Evolutionary conservation across 23 tunicate genomes (phyloP).

Genomic region (Trididemnum clinides): DNA sequence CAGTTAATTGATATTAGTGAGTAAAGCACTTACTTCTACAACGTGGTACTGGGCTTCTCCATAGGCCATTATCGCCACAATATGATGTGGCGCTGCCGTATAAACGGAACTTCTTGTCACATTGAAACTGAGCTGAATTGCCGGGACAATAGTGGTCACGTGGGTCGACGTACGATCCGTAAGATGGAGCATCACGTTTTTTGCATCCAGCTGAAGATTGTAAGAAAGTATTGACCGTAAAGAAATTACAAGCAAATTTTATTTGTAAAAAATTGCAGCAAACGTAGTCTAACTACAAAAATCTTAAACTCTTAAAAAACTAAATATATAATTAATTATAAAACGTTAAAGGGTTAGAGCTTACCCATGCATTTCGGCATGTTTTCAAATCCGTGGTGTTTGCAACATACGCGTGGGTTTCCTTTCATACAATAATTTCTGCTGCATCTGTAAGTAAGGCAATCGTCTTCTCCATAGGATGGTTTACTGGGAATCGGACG

Average conservation of each 20-base stretch:
- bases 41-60: slow-evolving; percentile 8
- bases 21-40: slow-evolving; percentile 43
- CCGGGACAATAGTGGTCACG: not conserved
- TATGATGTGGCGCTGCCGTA: not conserved
- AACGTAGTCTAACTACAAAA: too few species aligned
- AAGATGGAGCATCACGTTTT: slow-evolving; percentile 21
- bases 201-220: slow-evolving; percentile 11
- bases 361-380: slow-evolving; percentile 2
- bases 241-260: not conserved
- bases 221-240: not conserved
- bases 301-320: too few species aligned
- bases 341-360: not conserved
- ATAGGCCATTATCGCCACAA: not conserved
- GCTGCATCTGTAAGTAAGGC: slow-evolving; percentile 24
- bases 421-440: slow-evolving; percentile 8
- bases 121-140: not conserved
- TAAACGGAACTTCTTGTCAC: not conserved
- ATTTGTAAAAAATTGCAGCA: not conserved
- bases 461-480: not conserved
- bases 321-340: too few species aligned
- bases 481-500: not conserved
- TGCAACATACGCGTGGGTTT: not conserved
- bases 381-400: not conserved
- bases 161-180: not conserved
- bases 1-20: too few species aligned